phyloP scores from a whole-genome alignment of 2,888 invertebrate genomes.

The Oscheius sp. region DNA sequence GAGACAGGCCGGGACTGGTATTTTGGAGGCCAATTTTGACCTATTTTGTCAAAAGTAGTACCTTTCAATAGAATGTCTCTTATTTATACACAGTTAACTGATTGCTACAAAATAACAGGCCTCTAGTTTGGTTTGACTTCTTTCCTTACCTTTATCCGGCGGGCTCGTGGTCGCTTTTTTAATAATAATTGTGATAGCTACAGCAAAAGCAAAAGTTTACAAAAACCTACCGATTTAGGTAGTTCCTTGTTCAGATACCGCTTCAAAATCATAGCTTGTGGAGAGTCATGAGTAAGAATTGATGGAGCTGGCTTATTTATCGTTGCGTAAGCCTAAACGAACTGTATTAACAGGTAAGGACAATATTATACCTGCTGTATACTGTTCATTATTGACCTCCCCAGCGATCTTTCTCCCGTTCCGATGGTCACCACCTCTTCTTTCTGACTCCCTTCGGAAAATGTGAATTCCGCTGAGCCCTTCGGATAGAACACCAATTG shows the following conservation, averaged over 20 bases:
- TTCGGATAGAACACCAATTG: constrained; percentile 34
- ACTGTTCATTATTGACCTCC: constrained; percentile 30
- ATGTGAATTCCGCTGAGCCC: constrained; percentile 21
- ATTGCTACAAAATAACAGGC: too few species aligned
- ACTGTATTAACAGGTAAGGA: background rate
- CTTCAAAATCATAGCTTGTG: constrained; percentile 41
- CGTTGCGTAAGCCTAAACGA: constrained; percentile 29
- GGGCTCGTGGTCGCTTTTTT: too few species aligned
- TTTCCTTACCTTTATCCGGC: too few species aligned
- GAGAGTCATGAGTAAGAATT: constrained; percentile 28
- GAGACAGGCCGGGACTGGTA: too few species aligned
- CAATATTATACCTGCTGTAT: constrained; percentile 28
- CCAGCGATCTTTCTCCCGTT: constrained; percentile 40
- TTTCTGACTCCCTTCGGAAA: constrained; percentile 14
- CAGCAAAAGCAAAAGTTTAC: too few species aligned
- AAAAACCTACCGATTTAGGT: background rate
- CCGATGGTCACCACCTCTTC: constrained; percentile 29
- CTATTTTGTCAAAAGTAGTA: too few species aligned
- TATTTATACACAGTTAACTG: too few species aligned
- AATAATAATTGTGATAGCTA: too few species aligned
- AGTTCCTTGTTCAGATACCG: constrained; percentile 39
- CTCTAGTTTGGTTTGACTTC: too few species aligned
- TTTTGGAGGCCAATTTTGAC: too few species aligned
- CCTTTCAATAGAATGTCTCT: too few species aligned
- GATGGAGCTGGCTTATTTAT: background rate